Evolutionary conservation across 2,888 invertebrate genomes (phyloP).

Genomic region (Himalopsyche kuldschensis): DNA sequence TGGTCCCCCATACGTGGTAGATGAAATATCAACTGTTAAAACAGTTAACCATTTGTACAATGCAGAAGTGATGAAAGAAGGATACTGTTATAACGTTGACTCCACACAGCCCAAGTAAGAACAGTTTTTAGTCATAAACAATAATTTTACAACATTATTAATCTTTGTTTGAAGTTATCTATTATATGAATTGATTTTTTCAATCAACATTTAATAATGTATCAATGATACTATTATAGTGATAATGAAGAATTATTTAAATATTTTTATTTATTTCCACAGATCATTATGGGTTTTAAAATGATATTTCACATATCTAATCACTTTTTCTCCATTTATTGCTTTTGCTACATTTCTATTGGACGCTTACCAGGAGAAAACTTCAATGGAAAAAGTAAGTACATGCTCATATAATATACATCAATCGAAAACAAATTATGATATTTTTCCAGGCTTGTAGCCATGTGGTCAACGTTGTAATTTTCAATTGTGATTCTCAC

Average conservation of each 20-base stretch:
- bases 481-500: too few relatives aligned
- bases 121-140: not conserved
- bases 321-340: conserved; percentile 13
- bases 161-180: too few relatives aligned
- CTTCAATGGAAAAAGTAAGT: conserved; percentile 97
- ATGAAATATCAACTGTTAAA: conserved; percentile 55
- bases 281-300: not conserved
- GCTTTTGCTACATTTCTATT: conserved; percentile 47
- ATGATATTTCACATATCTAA: not conserved
- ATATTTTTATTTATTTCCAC: conserved; percentile 5
- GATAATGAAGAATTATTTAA: not conserved
- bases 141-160: too few relatives aligned
- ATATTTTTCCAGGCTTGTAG: too few relatives aligned
- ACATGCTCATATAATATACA: not conserved
- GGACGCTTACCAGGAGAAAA: conserved; percentile 67
- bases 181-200: too few relatives aligned
- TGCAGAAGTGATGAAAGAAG: conserved; percentile 54
- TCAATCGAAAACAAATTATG: too few relatives aligned
- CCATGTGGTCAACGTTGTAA: too few relatives aligned
- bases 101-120: conserved; percentile 57
- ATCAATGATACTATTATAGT: not conserved
- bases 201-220: too few relatives aligned
- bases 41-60: conserved; percentile 56
- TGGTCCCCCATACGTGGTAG: conserved; percentile 50
- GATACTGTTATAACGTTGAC: conserved; percentile 59